These are phyloP conservation scores for Drosophila atripex DNA, from an alignment of 2,888 invertebrate genomes.

Conservation along the genomic window DNA sequence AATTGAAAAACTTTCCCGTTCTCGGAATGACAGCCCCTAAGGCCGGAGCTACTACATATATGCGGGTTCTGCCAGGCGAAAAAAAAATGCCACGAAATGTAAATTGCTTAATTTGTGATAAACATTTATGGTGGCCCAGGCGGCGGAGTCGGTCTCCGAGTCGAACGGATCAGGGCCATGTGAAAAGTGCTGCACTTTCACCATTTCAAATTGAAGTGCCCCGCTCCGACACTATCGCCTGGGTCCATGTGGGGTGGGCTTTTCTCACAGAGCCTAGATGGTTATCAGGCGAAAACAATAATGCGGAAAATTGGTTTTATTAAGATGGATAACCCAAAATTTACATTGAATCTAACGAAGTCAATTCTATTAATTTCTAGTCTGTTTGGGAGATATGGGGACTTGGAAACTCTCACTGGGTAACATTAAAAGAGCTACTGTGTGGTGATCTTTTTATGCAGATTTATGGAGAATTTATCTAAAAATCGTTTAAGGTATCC, in stretches of 20 bases:
- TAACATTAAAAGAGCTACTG: no score
- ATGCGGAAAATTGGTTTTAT: slow-evolving; percentile 43
- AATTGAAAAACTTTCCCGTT: slow-evolving; percentile 69
- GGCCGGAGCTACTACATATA: slow-evolving; percentile 22
- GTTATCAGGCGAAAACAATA: slow-evolving; percentile 34
- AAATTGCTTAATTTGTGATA: slow-evolving; percentile 75
- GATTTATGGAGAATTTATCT: no score
- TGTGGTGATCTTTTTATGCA: no score
- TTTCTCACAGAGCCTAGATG: slow-evolving; percentile 22
- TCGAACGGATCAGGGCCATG: slow-evolving; percentile 47
- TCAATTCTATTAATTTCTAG: slow-evolving; percentile 12
- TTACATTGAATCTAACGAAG: slow-evolving; percentile 21
- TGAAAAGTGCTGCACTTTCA: slow-evolving; percentile 71
- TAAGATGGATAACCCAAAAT: slow-evolving; percentile 38
- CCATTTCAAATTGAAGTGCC: slow-evolving; percentile 51
- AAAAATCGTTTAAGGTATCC: no score
- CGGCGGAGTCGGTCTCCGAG: slow-evolving; percentile 20
- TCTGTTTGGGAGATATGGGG: background rate
- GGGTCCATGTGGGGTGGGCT: slow-evolving; percentile 23
- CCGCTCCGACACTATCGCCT: slow-evolving; percentile 12
- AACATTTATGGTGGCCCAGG: slow-evolving; percentile 65
- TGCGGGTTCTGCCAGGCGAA: slow-evolving; percentile 46
- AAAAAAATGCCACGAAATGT: slow-evolving; percentile 67
- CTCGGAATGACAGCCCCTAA: slow-evolving; percentile 38
- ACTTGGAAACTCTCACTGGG: background rate